These are phyloP conservation scores for Neoniphon sammara DNA, from an alignment of 2,797 vertebrate species.

Conservation along the genomic window DNA sequence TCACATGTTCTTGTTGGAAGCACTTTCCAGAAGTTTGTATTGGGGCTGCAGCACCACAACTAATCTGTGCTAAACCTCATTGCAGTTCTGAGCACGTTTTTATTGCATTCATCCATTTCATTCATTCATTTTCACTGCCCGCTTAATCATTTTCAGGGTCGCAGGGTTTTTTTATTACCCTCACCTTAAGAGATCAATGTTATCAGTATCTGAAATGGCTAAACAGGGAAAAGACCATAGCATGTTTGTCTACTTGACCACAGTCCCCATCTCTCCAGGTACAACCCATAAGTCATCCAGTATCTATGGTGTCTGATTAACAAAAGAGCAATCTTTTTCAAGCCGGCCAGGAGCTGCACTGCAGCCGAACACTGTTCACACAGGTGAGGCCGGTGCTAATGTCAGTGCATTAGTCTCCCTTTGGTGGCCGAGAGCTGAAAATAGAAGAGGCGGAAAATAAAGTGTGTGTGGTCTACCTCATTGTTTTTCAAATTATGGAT, in stretches of 20 bases:
- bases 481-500: slow-evolving; percentile 9
- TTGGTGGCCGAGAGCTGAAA: slow-evolving; percentile 19
- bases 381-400: slow-evolving; percentile 17
- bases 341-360: background rate
- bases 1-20: background rate
- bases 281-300: slow-evolving; percentile 11
- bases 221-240: background rate
- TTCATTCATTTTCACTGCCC: too few species aligned
- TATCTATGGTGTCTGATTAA: background rate
- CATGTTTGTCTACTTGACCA: slow-evolving; percentile 3
- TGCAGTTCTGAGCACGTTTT: background rate
- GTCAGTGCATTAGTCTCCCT: slow-evolving; percentile 5
- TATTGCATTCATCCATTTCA: too few species aligned
- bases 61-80: background rate
- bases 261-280: background rate
- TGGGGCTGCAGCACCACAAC: background rate
- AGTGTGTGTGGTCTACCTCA: slow-evolving; percentile 10
- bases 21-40: background rate
- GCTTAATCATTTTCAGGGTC: background rate
- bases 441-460: background rate
- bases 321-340: slow-evolving; percentile 19
- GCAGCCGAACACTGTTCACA: slow-evolving; percentile 19
- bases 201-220: background rate
- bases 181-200: background rate
- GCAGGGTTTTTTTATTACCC: background rate